phyloP scores from a whole-genome alignment of 2,113 vertebrate genomes.

The Accipiter virgatus region DNA sequence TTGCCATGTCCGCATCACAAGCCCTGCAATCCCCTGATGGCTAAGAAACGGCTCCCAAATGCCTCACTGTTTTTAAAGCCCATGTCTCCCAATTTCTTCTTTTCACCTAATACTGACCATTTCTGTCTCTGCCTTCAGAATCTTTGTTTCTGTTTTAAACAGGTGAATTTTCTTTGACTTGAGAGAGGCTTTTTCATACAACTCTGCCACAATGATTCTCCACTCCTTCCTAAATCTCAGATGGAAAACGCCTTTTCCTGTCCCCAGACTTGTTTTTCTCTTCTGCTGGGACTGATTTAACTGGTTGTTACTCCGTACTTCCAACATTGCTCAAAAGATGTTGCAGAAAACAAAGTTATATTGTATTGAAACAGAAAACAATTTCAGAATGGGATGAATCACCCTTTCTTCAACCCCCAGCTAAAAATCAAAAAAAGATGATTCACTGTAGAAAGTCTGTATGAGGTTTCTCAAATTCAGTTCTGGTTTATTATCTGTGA shows the following conservation, averaged over 20 bases:
- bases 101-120: not conserved
- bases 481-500: constrained; percentile 40
- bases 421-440: constrained; percentile 62
- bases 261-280: not conserved
- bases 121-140: not conserved
- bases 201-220: not conserved
- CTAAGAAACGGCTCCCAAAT: not conserved
- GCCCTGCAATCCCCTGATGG: not conserved
- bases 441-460: constrained; percentile 73
- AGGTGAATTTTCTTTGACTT: not conserved
- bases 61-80: not conserved
- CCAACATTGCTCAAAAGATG: not conserved
- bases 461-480: constrained; percentile 55
- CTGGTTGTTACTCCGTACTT: not conserved
- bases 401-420: not conserved
- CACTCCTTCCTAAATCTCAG: not conserved
- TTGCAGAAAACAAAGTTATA: constrained; percentile 19
- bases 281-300: not conserved
- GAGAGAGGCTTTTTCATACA: not conserved
- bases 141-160: not conserved
- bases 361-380: constrained; percentile 37
- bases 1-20: not conserved
- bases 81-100: not conserved
- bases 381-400: constrained; percentile 67
- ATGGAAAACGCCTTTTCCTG: not conserved